Evolutionary conservation across 2,113 vertebrate species (phyloP), one percentile per base, ranked within the genome.

Genomic region (Brachirus orientalis): DNA sequence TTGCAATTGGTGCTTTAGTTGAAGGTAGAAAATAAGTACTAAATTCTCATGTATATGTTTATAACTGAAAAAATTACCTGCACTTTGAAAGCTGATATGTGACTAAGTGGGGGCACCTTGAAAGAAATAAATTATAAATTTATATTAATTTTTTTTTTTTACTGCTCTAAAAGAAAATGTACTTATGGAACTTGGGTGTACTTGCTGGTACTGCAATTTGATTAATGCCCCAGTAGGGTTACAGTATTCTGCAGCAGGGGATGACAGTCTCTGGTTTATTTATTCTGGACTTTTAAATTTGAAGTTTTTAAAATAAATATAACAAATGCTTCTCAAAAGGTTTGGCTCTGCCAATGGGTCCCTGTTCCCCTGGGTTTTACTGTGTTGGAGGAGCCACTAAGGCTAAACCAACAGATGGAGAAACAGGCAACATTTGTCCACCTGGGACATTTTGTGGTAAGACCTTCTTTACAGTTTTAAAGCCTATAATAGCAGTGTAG

Each of bases 371-470:
- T 58, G 96, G 97, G 0, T 96, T 94, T 90, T 96, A 93, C 82
- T 99, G 96, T 70, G 75, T 33, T 4, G 91, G 89, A 72, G 90
- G 92, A 82, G 93, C 96, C 59, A 83, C 59, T 17, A 77, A 86
- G 36, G 89, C 94, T n/a, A 92, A 87, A 60, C 96, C 96, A 64
- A 90, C 69, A 53, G 95, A 97, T 61, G 90, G 90, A 2, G 70
- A 91, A 46, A 94, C 93, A 2, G 97, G 96, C 38, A 91, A 84
- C 46, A 60, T 95, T 72, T 99, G 95, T 17, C 95, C 97, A 4
- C 76, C 63, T n/a, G 96, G 96, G 54, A 90, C 92, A 12, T 97
- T 92, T 71, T 99, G 96, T 87, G 77, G 95, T 98, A 85, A 93
- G 91, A 87, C 16, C 38, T 45, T 50, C 48, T 72, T 55, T 73